Conservation (phyloP, 2,113 vertebrate species). For the Colaptes auratus region DNA sequence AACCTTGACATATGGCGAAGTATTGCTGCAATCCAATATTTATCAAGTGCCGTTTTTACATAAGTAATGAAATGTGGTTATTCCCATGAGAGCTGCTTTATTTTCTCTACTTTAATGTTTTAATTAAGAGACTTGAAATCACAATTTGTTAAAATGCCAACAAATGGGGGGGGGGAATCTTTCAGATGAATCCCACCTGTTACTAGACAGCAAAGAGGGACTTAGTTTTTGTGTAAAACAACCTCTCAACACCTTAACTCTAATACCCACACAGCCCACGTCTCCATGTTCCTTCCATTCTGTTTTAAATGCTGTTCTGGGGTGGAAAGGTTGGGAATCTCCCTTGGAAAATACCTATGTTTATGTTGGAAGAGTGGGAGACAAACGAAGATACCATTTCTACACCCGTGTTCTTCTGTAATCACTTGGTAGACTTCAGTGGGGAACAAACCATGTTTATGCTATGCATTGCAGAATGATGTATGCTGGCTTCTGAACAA, state of each 20-base stretch:
- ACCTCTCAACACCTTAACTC: neutral
- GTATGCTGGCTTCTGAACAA: neutral
- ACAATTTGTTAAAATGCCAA: neutral
- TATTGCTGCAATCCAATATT: neutral
- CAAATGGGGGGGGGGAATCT: neutral
- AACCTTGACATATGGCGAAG: neutral
- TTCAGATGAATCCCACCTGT: neutral
- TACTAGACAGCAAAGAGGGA: neutral
- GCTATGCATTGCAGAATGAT: neutral
- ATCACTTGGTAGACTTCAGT: neutral
- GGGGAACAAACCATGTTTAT: neutral
- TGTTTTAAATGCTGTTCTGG: neutral
- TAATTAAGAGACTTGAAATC: conserved; percentile 5
- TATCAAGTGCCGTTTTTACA: neutral
- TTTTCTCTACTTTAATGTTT: neutral
- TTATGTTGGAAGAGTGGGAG: neutral
- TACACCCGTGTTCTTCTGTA: neutral
- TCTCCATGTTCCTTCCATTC: neutral
- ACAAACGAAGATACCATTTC: neutral
- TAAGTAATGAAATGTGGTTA: neutral
- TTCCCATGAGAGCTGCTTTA: neutral
- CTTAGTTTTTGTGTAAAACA: neutral
- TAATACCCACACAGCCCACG: neutral
- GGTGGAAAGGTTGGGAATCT: neutral
- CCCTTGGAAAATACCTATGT: neutral